Base-by-base conservation (phyloP, 2,113 vertebrate species). In the Trematomus loennbergii region DNA sequence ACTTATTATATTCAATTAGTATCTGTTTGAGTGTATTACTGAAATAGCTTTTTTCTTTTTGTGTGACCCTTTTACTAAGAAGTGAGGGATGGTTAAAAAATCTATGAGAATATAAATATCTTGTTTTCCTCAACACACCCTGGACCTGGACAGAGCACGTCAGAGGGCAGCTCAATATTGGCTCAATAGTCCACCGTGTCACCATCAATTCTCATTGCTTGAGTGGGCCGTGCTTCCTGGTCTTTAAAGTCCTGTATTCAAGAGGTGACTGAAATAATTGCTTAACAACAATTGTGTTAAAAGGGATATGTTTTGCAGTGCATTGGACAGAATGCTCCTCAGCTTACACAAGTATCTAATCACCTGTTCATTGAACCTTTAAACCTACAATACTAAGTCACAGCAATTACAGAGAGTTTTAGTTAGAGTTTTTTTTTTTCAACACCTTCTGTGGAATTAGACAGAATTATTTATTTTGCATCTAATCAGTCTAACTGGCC, bases 101-200 rank as follows among this genome's bases (percentile, higher is more conserved):
- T 54, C 40, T 11, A 52, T 18, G 16, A 43, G 64, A 64, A 72
- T 25, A n/a, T 13, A 59, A 11, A 12, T 25, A 49, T 78, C 45
- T 65, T 59, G 57, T 77, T 78, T 68, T 79, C 60, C 57, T 70
- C 70, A 67, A 40, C 40, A 48, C 61, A 36, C 52, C 64, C 11
- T 49, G 6, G 45, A 57, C n/a, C 9, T 70, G 67, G 84, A 86
- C 57, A 61, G 46, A 63, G 46, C 74, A 57, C 3, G n/a, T 86
- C 83, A 81, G 73, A 72, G 18, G 50, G 16, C 25, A 64, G 45
- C 79, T 79, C 64, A 74, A 50, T 84, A 84, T 74, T 69, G 33
- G 59, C 71, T 58, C 61, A 65, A 57, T 83, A 80, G 71, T 70
- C 62, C 66, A 75, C 66, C 69, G 45, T 53, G 61, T 81, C 78